Evolutionary conservation across 2,797 vertebrate genomes (phyloP), one percentile per base, ranked within the genome.

Genomic region (Phataginus tetradactyla): DNA sequence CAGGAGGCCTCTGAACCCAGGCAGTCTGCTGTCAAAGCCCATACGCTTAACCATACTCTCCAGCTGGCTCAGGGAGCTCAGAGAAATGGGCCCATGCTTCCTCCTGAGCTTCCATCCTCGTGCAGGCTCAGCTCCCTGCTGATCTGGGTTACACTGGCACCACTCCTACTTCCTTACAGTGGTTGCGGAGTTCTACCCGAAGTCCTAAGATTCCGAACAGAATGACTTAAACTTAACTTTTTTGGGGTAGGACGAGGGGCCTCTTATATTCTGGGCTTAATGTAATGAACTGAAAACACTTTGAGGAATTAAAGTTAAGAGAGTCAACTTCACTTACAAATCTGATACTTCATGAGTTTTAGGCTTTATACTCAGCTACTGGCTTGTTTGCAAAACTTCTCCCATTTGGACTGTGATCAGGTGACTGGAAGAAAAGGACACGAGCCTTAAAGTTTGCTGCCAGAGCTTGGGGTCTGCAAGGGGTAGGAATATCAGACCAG

Each of bases 171-270:
- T 57, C 53, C 57, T 53, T 51, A 12, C 11, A 39, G 37, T 5
- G 21, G 34, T 5, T 23, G 3, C 1, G 10, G 45, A 90, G 42
- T 15, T 61, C 71, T 25, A 4, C 32, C 20, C 6, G 29, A 71
- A 69, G 49, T 8, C 39, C n/a, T 10, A 4, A 23, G 45, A 27
- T 45, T 74, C 49, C 11, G 23, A 53, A 57, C 42, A 71, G 86
- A 55, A 66, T 32, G 75, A 68, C 14, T 32, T n/a, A 4, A 17
- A 42, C 23, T 78, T 34, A 63, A 57, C 4, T 17, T 79, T 27
- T 51, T 59, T 18, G 2, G 3, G 3, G 10, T 1, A 3, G 17
- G 3, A 18, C 8, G 4, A 6, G 4, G 1, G 4, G 14, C 25
- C 34, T 21, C 71, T 90, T 66, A 55, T 25, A 25, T 5, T 15